Conservation (phyloP, 2,113 vertebrate genomes). For the Hippocampus mohnikei region DNA sequence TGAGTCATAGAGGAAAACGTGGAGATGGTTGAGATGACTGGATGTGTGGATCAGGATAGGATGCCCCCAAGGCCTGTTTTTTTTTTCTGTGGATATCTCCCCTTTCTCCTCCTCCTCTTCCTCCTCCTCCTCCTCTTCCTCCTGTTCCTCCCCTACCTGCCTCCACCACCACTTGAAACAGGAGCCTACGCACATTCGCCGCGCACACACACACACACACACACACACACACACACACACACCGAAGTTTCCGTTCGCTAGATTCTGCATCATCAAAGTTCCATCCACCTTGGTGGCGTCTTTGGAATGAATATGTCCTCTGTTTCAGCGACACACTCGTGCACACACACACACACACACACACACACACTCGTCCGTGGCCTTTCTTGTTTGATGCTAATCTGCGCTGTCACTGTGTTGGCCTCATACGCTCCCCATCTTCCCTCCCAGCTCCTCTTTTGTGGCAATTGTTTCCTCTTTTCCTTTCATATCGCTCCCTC, state of each 20-base stretch:
- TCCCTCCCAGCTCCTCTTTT: slow-evolving; percentile 70
- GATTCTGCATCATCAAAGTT: slow-evolving; percentile 84
- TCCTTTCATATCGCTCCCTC: slow-evolving; percentile 63
- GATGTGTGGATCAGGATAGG: slow-evolving; percentile 70
- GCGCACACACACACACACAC: slow-evolving; percentile 51
- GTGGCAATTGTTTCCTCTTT: slow-evolving; percentile 69
- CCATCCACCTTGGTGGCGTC: slow-evolving; percentile 78
- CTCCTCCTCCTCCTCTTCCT: slow-evolving; percentile 51
- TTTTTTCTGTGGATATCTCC: slow-evolving; percentile 60
- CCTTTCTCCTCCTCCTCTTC: slow-evolving; percentile 50
- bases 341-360: slow-evolving; percentile 34
- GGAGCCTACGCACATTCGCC: slow-evolving; percentile 78
- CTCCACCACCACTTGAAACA: slow-evolving; percentile 76
- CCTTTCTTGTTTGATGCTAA: slow-evolving; percentile 80
- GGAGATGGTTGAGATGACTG: slow-evolving; percentile 66
- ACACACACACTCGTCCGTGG: slow-evolving; percentile 56
- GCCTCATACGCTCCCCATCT: slow-evolving; percentile 65
- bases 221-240: slow-evolving; percentile 46
- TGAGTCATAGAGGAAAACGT: slow-evolving; percentile 67
- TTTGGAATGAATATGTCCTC: slow-evolving; percentile 77
- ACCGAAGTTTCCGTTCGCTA: slow-evolving; percentile 76
- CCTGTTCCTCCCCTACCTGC: slow-evolving; percentile 70
- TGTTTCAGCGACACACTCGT: slow-evolving; percentile 68
- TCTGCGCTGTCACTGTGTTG: slow-evolving; percentile 78
- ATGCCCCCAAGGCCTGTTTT: slow-evolving; percentile 66